Percentiles rank a stretch among this genome's conserved stretches.
phyloP scores from a whole-genome alignment of 2,113 vertebrate species.

The Pseudonaja textilis region DNA sequence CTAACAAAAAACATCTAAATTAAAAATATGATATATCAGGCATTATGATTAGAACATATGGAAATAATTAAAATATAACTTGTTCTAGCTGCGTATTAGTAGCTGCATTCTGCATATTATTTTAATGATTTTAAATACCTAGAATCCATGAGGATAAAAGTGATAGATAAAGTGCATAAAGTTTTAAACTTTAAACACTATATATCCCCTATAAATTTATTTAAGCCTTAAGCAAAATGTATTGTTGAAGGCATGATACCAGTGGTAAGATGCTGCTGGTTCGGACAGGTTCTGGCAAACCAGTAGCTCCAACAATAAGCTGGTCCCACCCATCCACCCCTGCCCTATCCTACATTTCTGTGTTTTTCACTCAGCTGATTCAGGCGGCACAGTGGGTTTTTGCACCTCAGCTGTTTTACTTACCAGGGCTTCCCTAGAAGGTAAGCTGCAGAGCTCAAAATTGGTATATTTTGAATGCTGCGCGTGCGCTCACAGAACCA shows the following conservation, averaged over 20 bases:
- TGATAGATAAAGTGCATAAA: background rate
- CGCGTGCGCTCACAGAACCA: too few relatives aligned
- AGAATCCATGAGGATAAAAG: background rate
- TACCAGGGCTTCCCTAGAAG: too few relatives aligned
- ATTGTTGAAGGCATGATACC: background rate
- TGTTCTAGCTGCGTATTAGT: background rate
- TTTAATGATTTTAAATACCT: background rate
- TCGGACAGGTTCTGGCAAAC: too few relatives aligned
- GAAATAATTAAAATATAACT: background rate
- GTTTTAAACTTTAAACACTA: background rate
- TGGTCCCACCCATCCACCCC: too few relatives aligned
- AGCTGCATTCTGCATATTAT: background rate
- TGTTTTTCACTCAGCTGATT: too few relatives aligned
- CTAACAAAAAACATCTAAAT: background rate
- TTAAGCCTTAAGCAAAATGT: background rate
- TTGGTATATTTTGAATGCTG: too few relatives aligned
- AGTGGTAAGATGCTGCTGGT: too few relatives aligned
- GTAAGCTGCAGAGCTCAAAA: too few relatives aligned
- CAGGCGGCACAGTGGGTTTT: rapidly evolving
- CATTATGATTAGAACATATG: background rate
- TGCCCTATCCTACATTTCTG: too few relatives aligned
- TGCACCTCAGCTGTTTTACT: too few relatives aligned
- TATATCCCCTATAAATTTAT: background rate
- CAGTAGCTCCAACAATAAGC: too few relatives aligned
- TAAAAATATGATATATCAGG: too few relatives aligned